These are phyloP conservation scores for Rhingia rostrata DNA, from an alignment of 2,888 invertebrate species.

Conservation along the genomic window DNA sequence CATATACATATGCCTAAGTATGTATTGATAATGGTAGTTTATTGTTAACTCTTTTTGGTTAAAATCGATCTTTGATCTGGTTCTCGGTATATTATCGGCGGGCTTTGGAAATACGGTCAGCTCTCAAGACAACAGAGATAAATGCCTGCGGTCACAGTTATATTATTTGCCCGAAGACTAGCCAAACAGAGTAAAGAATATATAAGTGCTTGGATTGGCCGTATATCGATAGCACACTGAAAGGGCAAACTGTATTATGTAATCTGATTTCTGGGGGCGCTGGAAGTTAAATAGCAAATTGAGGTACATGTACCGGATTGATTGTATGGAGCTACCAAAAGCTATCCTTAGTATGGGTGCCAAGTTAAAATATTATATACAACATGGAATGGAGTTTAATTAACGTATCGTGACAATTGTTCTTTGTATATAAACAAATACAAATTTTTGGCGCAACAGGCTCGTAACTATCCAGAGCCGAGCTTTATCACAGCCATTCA, in stretches of 20 bases:
- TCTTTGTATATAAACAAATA: no score
- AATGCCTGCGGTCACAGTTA: constrained; percentile 30
- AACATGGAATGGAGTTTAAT: no score
- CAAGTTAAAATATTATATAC: no score
- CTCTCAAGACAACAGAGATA: neutral
- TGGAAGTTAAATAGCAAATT: no score
- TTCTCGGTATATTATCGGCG: constrained; percentile 22
- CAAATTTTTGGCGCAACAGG: no score
- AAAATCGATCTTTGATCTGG: constrained; percentile 42
- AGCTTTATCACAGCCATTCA: no score
- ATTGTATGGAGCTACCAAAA: no score
- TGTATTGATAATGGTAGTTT: constrained; percentile 2
- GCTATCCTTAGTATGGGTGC: no score
- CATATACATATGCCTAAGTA: neutral
- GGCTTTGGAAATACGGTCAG: constrained; percentile 13
- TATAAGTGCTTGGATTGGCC: constrained; percentile 4
- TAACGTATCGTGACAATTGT: no score
- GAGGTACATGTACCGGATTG: no score
- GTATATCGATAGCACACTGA: constrained; percentile 24
- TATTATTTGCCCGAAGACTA: constrained; percentile 39
- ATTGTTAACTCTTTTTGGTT: constrained; percentile 16
- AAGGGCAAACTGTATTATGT: constrained; percentile 47
- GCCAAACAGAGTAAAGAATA: constrained; percentile 9
- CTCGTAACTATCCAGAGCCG: no score
- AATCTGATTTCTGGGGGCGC: neutral